Evolutionary conservation across 2,888 invertebrate genomes (phyloP), one percentile per base, ranked within the genome.

Genomic region (Sycophila texana): DNA sequence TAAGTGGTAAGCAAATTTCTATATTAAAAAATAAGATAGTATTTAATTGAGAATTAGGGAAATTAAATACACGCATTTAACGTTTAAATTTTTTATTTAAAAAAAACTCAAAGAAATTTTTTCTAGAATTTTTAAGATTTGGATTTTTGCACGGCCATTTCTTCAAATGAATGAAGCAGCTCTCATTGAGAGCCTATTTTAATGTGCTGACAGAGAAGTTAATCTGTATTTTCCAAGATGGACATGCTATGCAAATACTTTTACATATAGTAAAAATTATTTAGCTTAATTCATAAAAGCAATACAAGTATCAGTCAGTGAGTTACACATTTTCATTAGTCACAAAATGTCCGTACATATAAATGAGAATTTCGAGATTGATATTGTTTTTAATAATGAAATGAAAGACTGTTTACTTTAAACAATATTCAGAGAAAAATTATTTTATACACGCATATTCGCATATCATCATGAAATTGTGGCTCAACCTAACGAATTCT

Each of bases 231-330:
- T 76, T 81, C 74, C 63, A 74, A 76, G 63, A 65, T 61, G 70
- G 53, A 66, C n/a, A 75, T 57, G 70, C 75, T 81, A 70, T 70
- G 78, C 71, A 73, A 81, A 77, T 70, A 81, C 72, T 75, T 81
- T 75, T 73, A 72, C 63, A 20, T 74, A 67, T 63, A 77, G 74
- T 71, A 67, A 77, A 73, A 76, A 79, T 81, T 73, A 79, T 79
- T 72, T 70, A 79, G 58, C 76, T 71, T 66, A 65, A 74, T 61
- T 76, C 65, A 76, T 76, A 71, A 79, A 81, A 75, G 72, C 74
- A 76, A 76, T 79, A 81, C 14, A 78, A 79, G 79, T 79, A 78
- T 81, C 77, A 81, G 81, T 81, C 78, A 78, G 47, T 77, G 55
- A 73, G 20, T 74, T 77, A 74, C 47, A 74, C 65, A 61, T 74